A percentile compares a stretch with the other conserved stretches of the same genome.
Conservation (phyloP, 2,113 vertebrate genomes). For the Felis catus region DNA sequence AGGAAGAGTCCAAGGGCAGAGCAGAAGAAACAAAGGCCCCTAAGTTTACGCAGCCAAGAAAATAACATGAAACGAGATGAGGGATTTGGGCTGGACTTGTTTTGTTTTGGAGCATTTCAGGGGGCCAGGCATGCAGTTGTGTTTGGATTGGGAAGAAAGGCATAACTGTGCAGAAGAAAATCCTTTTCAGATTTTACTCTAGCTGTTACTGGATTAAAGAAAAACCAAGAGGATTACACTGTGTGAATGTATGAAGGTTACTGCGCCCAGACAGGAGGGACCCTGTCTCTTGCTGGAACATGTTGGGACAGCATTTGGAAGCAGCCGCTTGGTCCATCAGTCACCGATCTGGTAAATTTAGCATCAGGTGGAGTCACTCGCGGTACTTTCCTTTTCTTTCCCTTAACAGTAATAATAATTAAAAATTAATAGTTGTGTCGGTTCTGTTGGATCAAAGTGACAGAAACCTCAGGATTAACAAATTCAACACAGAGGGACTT, state of each 20-base stretch:
- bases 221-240: slow-evolving; percentile 28
- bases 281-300: neutral
- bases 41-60: slow-evolving; percentile 39
- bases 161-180: slow-evolving; percentile 60
- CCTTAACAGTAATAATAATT: neutral
- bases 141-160: slow-evolving; percentile 65
- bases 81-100: slow-evolving; percentile 34
- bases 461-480: neutral
- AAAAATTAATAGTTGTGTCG: neutral
- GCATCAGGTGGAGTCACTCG: neutral
- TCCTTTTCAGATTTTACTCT: slow-evolving; percentile 58
- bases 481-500: neutral
- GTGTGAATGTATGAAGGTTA: neutral
- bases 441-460: neutral
- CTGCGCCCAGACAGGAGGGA: neutral
- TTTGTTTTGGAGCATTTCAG: slow-evolving; percentile 66
- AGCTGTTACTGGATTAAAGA: slow-evolving; percentile 55
- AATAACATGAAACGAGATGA: slow-evolving; percentile 36
- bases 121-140: slow-evolving; percentile 16
- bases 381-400: neutral
- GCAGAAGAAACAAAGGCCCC: slow-evolving; percentile 33
- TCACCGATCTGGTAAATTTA: neutral
- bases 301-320: neutral
- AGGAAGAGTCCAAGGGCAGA: neutral
- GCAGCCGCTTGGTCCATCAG: neutral